Percentiles rank a stretch among this genome's conserved stretches.
phyloP scores from a whole-genome alignment of 2,797 vertebrate species.

The Phoxinus dragarum region DNA sequence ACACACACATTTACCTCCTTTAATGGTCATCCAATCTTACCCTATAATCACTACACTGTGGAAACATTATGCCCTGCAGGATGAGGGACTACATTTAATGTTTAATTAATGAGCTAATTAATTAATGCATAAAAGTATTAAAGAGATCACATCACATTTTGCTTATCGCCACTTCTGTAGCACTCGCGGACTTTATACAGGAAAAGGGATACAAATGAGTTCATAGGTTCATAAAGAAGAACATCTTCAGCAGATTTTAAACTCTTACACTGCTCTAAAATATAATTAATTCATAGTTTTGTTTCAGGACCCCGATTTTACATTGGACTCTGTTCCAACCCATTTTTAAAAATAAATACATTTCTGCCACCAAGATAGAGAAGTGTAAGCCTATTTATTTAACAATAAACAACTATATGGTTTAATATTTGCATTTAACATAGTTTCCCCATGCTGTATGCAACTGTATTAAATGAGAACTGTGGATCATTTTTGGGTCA shows the following conservation, averaged over 20 bases:
- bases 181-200: not conserved
- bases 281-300: not conserved
- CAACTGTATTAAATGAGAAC: not conserved
- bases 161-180: not conserved
- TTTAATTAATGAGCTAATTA: constrained; percentile 32
- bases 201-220: not conserved
- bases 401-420: not conserved
- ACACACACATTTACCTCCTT: not conserved
- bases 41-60: constrained; percentile 18
- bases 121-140: constrained; percentile 28
- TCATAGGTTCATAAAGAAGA: not conserved
- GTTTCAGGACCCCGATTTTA: not conserved
- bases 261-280: not conserved
- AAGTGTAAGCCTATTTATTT: not conserved
- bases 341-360: not conserved
- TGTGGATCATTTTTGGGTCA: not conserved
- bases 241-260: constrained; percentile 2
- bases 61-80: constrained; percentile 13
- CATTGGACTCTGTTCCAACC: not conserved
- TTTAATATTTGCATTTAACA: not conserved
- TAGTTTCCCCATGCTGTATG: too few species aligned
- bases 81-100: not conserved
- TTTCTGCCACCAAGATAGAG: not conserved
- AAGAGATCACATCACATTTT: constrained; percentile 37
- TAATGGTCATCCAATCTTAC: constrained; percentile 20